These are phyloP conservation scores for Rutpela maculata DNA, from an alignment of 2,888 invertebrate genomes.

Conservation along the genomic window DNA sequence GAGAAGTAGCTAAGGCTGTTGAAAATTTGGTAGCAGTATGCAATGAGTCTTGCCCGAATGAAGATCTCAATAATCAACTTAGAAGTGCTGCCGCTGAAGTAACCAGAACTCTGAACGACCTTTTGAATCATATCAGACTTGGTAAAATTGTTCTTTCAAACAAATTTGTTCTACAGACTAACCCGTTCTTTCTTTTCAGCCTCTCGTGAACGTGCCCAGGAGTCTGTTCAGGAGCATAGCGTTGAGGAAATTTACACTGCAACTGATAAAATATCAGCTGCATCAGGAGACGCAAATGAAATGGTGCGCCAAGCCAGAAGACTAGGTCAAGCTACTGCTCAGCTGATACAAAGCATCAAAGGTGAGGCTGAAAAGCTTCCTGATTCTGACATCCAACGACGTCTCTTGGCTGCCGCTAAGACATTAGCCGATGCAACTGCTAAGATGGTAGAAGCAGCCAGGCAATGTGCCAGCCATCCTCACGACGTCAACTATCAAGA, in stretches of 20 bases:
- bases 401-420: conserved; percentile 95
- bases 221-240: conserved; percentile 83
- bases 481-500: conserved; percentile 88
- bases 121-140: conserved; percentile 91
- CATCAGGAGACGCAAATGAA: conserved; percentile 91
- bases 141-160: conserved; percentile 71
- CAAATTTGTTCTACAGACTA: neutral
- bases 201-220: conserved; percentile 79
- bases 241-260: conserved; percentile 94
- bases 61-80: conserved; percentile 83
- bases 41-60: conserved; percentile 83
- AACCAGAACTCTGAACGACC: conserved; percentile 89
- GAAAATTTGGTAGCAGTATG: conserved; percentile 91
- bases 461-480: conserved; percentile 91
- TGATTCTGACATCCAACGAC: conserved; percentile 88
- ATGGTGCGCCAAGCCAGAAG: conserved; percentile 96
- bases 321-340: conserved; percentile 95
- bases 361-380: conserved; percentile 93
- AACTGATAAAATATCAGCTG: conserved; percentile 90
- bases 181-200: conserved; percentile 65
- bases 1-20: conserved; percentile 94
- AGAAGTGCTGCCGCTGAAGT: conserved; percentile 91
- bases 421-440: conserved; percentile 97
- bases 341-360: conserved; percentile 95
- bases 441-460: conserved; percentile 94